Evolutionary conservation across 2,888 invertebrate genomes (phyloP), one percentile per base, ranked within the genome.

Genomic region (Drosophila setosimentum): DNA sequence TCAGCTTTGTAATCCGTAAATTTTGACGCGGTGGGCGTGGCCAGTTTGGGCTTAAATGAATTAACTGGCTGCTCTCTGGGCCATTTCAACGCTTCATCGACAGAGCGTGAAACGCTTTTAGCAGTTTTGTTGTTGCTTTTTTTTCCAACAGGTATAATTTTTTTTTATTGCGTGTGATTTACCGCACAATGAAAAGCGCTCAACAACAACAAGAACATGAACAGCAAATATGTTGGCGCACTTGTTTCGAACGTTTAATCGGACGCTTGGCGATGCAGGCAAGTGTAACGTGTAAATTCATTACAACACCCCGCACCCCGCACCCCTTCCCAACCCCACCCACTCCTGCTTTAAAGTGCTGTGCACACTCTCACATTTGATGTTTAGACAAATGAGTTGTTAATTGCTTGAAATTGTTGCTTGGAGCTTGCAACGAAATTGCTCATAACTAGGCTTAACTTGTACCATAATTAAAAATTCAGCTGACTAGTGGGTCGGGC

Each of bases 61-160:
- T 82, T 77, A 80, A 68, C 59, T 60, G 50, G 33, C 40, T 35
- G 64, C 54, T 45, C 54, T 35, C 37, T 48, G 42, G 60, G 54
- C 58, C 55, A 63, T 71, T 72, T 70, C 76, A 84, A 82, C 82
- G 91, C 90, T 90, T 81, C 90, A 89, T 78, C 83, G 88, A 78
- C 79, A 89, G 91, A 91, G 81, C 90, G 91, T 91, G 89, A 91
- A 89, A 89, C 68, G 67, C 49, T 73, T 78, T 73, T 51, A 51
- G 32, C 50, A 21, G 21, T 58, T 59, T 62, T 57, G 18, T 32
- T 42, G 18, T 27, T 8, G 35, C 59, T 57, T 58, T 53, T 37
- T 53, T 64, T 59, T 61, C 53, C 3, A 49, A 24, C 21, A 37
- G 63, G 51, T 53, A 50, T 48, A 30, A 58, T 16, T 63, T 40